These are phyloP conservation scores for Mandrillus leucophaeus DNA, from an alignment of 2,113 vertebrate genomes.

Conservation along the genomic window DNA sequence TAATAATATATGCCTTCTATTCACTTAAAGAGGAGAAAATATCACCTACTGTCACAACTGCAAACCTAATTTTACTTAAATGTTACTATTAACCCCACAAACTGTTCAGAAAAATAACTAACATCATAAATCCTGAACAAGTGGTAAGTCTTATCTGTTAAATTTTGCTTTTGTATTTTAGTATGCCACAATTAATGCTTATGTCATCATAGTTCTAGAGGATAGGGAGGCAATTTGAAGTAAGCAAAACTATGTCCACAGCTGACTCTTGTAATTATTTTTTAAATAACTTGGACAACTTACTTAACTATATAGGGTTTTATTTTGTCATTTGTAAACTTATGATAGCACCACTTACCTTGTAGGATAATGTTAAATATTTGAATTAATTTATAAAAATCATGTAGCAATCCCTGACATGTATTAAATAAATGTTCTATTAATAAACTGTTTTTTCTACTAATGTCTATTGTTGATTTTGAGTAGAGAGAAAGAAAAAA, in stretches of 20 bases:
- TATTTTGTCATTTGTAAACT: background rate
- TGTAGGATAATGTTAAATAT: background rate
- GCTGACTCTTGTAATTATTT: background rate
- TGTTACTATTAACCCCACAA: background rate
- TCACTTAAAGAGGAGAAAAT: background rate
- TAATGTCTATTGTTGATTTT: background rate
- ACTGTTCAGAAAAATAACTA: background rate
- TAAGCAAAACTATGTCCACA: background rate
- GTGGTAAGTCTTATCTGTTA: background rate
- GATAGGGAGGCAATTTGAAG: background rate
- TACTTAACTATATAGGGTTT: background rate
- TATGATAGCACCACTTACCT: background rate
- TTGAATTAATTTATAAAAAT: background rate
- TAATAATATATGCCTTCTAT: background rate
- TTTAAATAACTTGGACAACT: background rate
- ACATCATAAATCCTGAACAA: background rate
- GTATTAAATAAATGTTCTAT: background rate
- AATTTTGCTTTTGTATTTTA: background rate
- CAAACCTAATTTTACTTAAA: background rate
- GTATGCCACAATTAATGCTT: background rate
- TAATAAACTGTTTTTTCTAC: background rate
- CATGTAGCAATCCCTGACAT: background rate
- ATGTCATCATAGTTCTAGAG: background rate
- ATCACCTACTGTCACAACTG: background rate
- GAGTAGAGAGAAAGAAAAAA: background rate